Evolutionary conservation across 2,888 invertebrate species (phyloP), one percentile per base, ranked within the genome.

Genomic region (Neocrepidodera transversa): DNA sequence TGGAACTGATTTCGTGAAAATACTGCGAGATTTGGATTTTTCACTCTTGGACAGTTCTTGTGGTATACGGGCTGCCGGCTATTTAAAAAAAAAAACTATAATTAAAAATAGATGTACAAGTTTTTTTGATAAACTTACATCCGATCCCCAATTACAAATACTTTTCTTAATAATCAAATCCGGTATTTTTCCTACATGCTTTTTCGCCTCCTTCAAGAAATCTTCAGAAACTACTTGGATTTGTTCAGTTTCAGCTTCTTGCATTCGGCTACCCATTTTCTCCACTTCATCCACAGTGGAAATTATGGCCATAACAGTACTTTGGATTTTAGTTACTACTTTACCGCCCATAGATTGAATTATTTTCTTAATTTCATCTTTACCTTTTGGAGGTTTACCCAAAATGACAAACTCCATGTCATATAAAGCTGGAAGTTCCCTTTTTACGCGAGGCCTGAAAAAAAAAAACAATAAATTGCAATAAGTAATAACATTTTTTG

Each of bases 91-190:
- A n/a, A n/a, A n/a, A 23, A 23, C 3, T 23, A 23, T 23, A 23
- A 23, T 5, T 23, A 23, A 23, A 23, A 5, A 23, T 5, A 23
- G 23, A 23, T 42, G 16, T 42, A 17, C 5, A 3, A 13, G 42
- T 7, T 17, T 43, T 11, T n/a, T 47, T 8, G 16, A 42, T n/a
- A n/a, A 43, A 83, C 84, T 84, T 80, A 90, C 89, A 77, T 94
- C 91, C 14, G 88, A 86, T 10, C 94, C 94, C 95, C 95, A 95
- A 51, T 86, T 82, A 20, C 90, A 90, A 66, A 95, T 87, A 62
- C 86, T 88, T 75, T 90, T 87, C 67, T 88, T 86, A 60, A 84
- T 84, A 49, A 94, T 86, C 3, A 89, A 81, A 59, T 86, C 83
- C 1, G 91, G 79, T 36, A 87, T 83, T 18, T 86, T 81, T 0